A percentile compares a stretch with the other conserved stretches of the same genome.
Conservation (phyloP, 2,797 vertebrate species). For the Cyclopterus lumpus region DNA sequence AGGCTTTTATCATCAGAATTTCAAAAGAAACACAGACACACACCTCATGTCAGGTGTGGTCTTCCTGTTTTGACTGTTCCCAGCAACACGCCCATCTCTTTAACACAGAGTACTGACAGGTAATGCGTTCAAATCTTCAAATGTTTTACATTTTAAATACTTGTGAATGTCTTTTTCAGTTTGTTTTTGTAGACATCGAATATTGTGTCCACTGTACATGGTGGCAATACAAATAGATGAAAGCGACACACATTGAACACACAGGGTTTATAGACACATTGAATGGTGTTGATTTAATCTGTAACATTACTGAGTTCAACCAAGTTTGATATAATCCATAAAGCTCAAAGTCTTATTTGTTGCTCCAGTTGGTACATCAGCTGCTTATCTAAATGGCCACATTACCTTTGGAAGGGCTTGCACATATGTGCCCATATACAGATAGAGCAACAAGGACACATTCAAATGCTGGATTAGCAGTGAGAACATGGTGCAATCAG, state of each 20-base stretch:
- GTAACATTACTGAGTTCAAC: not conserved
- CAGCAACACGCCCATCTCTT: constrained; percentile 7
- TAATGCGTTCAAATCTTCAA: not conserved
- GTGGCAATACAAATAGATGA: not conserved
- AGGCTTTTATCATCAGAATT: not conserved
- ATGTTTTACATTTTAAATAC: not conserved
- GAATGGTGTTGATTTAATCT: not conserved
- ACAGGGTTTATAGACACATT: not conserved
- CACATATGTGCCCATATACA: constrained; percentile 8
- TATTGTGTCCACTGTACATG: not conserved
- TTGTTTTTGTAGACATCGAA: not conserved
- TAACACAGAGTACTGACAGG: not conserved
- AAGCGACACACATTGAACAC: not conserved
- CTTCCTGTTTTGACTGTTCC: constrained; percentile 27
- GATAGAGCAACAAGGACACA: constrained; percentile 24
- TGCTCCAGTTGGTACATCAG: constrained; percentile 20
- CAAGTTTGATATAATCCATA: constrained; percentile 8
- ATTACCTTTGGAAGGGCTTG: constrained; percentile 12
- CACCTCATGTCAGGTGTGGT: constrained; percentile 24
- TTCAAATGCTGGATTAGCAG: constrained; percentile 43
- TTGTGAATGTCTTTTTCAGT: not conserved
- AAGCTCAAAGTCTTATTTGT: constrained; percentile 8
- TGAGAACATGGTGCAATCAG: constrained; percentile 28
- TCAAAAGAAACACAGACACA: not conserved
- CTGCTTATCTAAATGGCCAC: constrained; percentile 22